These are phyloP conservation scores for Anomalospiza imberbis DNA, from an alignment of 2,797 vertebrate genomes.

Conservation along the genomic window DNA sequence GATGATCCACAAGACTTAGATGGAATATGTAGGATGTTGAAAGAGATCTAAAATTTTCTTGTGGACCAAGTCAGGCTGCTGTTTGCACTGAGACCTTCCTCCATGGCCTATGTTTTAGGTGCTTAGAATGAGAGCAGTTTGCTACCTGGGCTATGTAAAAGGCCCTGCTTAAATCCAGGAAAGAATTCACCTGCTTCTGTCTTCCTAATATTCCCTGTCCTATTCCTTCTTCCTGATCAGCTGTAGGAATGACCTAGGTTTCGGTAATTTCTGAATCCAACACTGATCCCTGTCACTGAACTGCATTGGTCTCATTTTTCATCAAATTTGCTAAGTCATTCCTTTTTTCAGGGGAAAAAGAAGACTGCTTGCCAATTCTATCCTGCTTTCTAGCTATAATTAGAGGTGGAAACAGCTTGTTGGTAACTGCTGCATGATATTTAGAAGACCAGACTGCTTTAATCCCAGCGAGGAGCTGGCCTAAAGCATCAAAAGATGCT, in stretches of 20 bases:
- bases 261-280: neutral
- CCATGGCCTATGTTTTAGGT: neutral
- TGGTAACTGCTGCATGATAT: slow-evolving; percentile 25
- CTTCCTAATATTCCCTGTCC: neutral
- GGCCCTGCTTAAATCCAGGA: neutral
- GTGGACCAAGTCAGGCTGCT: neutral
- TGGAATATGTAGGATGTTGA: neutral
- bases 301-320: slow-evolving; percentile 15
- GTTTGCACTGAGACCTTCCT: neutral
- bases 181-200: neutral
- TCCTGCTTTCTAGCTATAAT: slow-evolving; percentile 2
- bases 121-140: neutral
- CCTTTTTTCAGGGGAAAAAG: neutral
- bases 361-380: neutral
- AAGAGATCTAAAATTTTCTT: neutral
- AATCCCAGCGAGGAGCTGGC: neutral
- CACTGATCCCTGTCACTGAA: neutral
- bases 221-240: neutral
- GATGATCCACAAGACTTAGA: neutral
- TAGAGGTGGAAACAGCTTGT: slow-evolving; percentile 46
- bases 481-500: neutral
- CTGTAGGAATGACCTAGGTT: neutral
- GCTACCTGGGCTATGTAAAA: neutral
- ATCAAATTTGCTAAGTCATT: neutral
- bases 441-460: slow-evolving; percentile 20